Evolutionary conservation across 2,113 vertebrate species (phyloP), one percentile per base, ranked within the genome.

Genomic region (Dicaeum eximium): DNA sequence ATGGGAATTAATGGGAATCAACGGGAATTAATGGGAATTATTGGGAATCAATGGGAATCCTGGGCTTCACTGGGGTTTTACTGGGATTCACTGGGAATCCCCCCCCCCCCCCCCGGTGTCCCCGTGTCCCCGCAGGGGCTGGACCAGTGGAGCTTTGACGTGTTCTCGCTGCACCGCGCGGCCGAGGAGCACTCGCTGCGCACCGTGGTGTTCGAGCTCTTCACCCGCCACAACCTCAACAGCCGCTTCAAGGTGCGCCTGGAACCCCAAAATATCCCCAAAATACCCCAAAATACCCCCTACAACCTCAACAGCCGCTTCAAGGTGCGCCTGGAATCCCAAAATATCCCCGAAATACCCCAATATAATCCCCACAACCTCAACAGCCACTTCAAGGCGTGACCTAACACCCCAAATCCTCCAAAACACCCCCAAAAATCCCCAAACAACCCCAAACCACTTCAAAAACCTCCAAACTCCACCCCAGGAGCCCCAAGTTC

Each of bases 111-210:
- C 18, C 44, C 44, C 7, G 18, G 16, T 19, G 37, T 2, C 40
- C 17, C 4, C 2, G 14, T 57, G 44, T 3, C 42, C 19, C 5
- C 2, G 9, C 92, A 99, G 99, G 98, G 98, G 74, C 96, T 99
- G 45, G 99, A 99, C 96, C 98, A 98, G 74, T 99, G 99, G 99
- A 98, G 97, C 96, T 99, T 99, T 57, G 98, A 99, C 13, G 98
- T 99, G 77, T 99, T 99, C 80, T 97, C 98, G 11, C 97, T 99
- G 97, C 98, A 99, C 92, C 96, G 97, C 20, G 98, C 98, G 92
- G 98, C 98, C 33, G 98, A 98, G 9, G 98, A 98, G 47, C 99
- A 99, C 7, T 97, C 98, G 7, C 95, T 99, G 85, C 97, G 94
- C 72, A 98, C 98, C 25, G 97, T 99, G 54, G 98, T 99, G 73